phyloP scores from a whole-genome alignment of 2,797 vertebrate genomes.

The Silurus lanzhouensis region DNA sequence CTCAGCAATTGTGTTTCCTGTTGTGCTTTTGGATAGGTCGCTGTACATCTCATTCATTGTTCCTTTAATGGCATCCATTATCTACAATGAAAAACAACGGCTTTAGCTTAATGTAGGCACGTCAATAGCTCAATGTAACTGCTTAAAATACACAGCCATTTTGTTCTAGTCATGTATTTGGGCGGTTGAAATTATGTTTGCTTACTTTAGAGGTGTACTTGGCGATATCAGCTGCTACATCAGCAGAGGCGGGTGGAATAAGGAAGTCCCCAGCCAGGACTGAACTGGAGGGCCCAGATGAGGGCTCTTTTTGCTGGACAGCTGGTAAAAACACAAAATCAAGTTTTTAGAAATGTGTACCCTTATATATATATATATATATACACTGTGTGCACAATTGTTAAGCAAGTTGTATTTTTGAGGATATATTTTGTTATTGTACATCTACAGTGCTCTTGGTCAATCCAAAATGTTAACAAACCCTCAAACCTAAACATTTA shows the following conservation, averaged over 20 bases:
- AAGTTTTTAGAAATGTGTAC: neutral
- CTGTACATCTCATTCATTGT: conserved; percentile 98
- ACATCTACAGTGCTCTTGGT: too few relatives aligned
- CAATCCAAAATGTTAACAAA: too few relatives aligned
- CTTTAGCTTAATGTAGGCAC: neutral
- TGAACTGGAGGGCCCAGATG: conserved; percentile 70
- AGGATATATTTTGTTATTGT: too few relatives aligned
- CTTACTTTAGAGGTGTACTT: conserved; percentile 98
- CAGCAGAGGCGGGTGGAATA: conserved; percentile 91
- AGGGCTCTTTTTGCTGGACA: conserved; percentile 91
- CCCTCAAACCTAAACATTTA: too few relatives aligned
- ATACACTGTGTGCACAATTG: too few relatives aligned
- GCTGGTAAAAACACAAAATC: conserved; percentile 59
- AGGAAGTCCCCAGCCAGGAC: conserved; percentile 79
- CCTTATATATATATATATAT: neutral
- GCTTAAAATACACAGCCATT: neutral
- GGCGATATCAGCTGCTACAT: conserved; percentile 94
- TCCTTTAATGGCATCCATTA: conserved; percentile 98
- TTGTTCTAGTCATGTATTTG: neutral
- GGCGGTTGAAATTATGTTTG: neutral
- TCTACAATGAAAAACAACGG: conserved; percentile 71
- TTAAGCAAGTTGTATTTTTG: too few relatives aligned
- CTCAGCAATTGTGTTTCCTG: conserved; percentile 96
- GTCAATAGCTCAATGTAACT: neutral
- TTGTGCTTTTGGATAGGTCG: conserved; percentile 91